phyloP scores from a whole-genome alignment of 2,888 invertebrate genomes.

The Sinelater perroti region DNA sequence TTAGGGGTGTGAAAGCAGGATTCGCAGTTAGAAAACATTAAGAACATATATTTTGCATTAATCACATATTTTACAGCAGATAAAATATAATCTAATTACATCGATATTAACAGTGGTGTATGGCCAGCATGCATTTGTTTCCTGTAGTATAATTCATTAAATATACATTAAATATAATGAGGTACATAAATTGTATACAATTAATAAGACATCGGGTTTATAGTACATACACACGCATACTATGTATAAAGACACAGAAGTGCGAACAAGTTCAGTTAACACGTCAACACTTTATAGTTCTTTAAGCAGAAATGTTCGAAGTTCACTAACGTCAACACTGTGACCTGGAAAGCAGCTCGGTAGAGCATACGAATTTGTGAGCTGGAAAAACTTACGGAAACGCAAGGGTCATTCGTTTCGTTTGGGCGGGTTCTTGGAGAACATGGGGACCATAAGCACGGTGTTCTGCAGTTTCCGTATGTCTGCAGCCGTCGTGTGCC shows the following conservation, averaged over 20 bases:
- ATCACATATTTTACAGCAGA: slow-evolving; percentile 47
- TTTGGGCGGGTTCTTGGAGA: slow-evolving; percentile 36
- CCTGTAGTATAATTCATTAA: slow-evolving; percentile 37
- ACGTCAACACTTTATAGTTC: slow-evolving; percentile 48
- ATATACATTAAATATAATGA: slow-evolving; percentile 49
- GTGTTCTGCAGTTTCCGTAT: slow-evolving; percentile 64
- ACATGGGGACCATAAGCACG: slow-evolving; percentile 48
- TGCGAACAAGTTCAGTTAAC: slow-evolving; percentile 31
- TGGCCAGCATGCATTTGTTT: slow-evolving; percentile 55
- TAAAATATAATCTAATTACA: slow-evolving; percentile 54
- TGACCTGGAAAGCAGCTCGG: slow-evolving; percentile 51
- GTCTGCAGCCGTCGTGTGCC: slow-evolving; percentile 76
- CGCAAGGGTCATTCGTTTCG: slow-evolving; percentile 47
- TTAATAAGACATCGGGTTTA: slow-evolving; percentile 40
- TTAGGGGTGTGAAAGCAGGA: slow-evolving; percentile 2
- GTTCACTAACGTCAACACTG: slow-evolving; percentile 57
- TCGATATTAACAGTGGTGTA: slow-evolving; percentile 48
- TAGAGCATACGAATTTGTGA: slow-evolving; percentile 11
- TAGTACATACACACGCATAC: slow-evolving; percentile 29
- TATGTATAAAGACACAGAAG: slow-evolving; percentile 39
- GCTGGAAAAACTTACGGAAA: slow-evolving; percentile 48
- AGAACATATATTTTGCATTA: slow-evolving; percentile 48
- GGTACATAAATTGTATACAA: slow-evolving; percentile 43
- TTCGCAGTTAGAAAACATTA: slow-evolving; percentile 49
- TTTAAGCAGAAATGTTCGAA: slow-evolving; percentile 54